phyloP scores from a whole-genome alignment of 1,140 invertebrate species.

The Drosophila sucinea region DNA sequence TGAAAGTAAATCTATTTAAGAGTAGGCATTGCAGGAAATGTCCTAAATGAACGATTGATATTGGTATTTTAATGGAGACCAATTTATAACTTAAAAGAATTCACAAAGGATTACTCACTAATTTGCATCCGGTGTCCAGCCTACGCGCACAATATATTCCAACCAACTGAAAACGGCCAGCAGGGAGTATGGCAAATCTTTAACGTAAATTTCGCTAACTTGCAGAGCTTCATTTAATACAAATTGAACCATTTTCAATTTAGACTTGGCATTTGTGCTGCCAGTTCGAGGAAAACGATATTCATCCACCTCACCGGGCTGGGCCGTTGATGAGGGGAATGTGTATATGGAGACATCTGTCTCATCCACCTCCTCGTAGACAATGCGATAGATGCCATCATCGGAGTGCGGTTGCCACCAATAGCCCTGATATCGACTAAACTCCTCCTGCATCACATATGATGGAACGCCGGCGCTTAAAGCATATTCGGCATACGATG shows the following conservation, averaged over 20 bases:
- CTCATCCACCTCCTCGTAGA: conserved; percentile 98
- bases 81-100: too few species aligned
- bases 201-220: conserved; percentile 87
- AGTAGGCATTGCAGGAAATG: too few species aligned
- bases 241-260: conserved; percentile 95
- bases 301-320: conserved; percentile 92
- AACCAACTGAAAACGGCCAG: conserved; percentile 93
- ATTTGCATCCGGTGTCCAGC: conserved; percentile 95
- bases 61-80: too few species aligned
- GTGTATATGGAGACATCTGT: conserved; percentile 95
- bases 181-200: conserved; percentile 90
- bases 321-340: conserved; percentile 90
- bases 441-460: conserved; percentile 99
- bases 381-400: conserved; percentile 92
- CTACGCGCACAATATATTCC: conserved; percentile 96
- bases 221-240: conserved; percentile 87
- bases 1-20: too few species aligned
- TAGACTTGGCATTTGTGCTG: conserved; percentile 94
- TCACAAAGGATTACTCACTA: conserved; percentile 87
- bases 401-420: conserved; percentile 96
- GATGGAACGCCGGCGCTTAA: conserved; percentile 95
- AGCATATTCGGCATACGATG: conserved; percentile 90
- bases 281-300: conserved; percentile 96
- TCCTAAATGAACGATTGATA: too few species aligned
- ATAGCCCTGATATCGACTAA: conserved; percentile 96